phyloP scores from a whole-genome alignment of 1,140 invertebrate species.

The Andricus grossulariae region DNA sequence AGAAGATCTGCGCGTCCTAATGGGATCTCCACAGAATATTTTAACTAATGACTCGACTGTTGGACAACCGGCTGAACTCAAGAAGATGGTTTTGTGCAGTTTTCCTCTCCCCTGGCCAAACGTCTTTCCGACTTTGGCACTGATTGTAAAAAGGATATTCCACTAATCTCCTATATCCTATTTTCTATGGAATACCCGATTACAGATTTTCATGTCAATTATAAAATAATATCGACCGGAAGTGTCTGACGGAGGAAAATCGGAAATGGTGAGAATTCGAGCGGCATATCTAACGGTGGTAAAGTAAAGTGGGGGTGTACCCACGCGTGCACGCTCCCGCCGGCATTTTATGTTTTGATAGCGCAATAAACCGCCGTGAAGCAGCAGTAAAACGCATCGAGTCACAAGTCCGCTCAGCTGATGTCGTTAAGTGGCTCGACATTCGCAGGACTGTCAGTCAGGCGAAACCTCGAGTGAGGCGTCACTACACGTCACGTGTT shows the following conservation, averaged over 20 bases:
- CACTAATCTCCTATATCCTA: too few relatives aligned
- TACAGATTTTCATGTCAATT: not conserved
- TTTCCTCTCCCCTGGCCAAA: too few relatives aligned
- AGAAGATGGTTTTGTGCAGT: too few relatives aligned
- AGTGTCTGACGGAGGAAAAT: not conserved
- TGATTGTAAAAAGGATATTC: too few relatives aligned
- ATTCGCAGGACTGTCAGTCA: constrained; percentile 60
- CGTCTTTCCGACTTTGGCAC: too few relatives aligned
- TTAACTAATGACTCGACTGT: too few relatives aligned
- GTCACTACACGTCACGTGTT: constrained; percentile 35
- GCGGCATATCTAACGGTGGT: constrained; percentile 54
- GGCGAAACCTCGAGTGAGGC: constrained; percentile 39
- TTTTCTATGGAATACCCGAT: not conserved
- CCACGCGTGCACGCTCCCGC: constrained; percentile 68
- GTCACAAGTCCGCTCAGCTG: constrained; percentile 74
- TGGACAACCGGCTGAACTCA: too few relatives aligned
- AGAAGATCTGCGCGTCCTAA: too few relatives aligned
- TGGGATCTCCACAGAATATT: too few relatives aligned
- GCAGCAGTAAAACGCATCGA: constrained; percentile 76
- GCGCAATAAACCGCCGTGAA: constrained; percentile 76
- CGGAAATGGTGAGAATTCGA: constrained; percentile 48
- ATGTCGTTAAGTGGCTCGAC: constrained; percentile 68
- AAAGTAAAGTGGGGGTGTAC: constrained; percentile 67
- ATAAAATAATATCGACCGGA: not conserved
- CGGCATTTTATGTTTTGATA: constrained; percentile 76